Base-by-base conservation (phyloP, 2,797 vertebrate species). In the Aulostomus chinensis region DNA sequence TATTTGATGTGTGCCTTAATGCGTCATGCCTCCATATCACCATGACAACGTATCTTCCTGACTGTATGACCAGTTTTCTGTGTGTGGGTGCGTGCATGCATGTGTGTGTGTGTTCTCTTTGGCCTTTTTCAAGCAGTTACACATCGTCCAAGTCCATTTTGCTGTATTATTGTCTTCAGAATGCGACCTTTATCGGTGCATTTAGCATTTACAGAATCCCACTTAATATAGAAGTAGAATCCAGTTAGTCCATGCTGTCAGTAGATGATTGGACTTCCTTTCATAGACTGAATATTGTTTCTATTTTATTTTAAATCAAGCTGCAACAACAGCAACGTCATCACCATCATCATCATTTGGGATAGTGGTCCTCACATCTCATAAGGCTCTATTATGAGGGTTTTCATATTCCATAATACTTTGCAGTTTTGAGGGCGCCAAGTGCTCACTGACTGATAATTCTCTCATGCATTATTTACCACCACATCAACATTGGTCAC, bases 41-140 rank as follows among this genome's bases (percentile, higher is more conserved):
- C 65, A 73, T 73, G 63, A 58, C 57, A 61, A 74, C 60, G 0
- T 46, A 36, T 11, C 30, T 9, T 7, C 35, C 34, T 55, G 37
- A 56, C 34, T 56, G 47, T 59, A 38, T 42, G 56, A 57, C 34
- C 29, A 56, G 13, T 35, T 11, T 13, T 36, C 15, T 28, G 30
- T 42, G n/a, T 15, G 15, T 36, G 28, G 8, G 2, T 32, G 15
- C 24, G n/a, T 2, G 17, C 17, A 12, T 43, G n/a, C 13, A 36
- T 11, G 15, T 12, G 9, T 25, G 30, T 45, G 24, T 45, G 24
- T 36, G 25, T 42, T 32, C n/a, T 54, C 22, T 8, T 39, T 58
- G 24, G 34, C 33, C 48, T 50, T 36, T 10, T 28, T 18, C 25
- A 28, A 51, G 33, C 18, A 58, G 20, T 25, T 31, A 35, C 32